phyloP scores from a whole-genome alignment of 2,888 invertebrate genomes.

The Venusia cambrica region DNA sequence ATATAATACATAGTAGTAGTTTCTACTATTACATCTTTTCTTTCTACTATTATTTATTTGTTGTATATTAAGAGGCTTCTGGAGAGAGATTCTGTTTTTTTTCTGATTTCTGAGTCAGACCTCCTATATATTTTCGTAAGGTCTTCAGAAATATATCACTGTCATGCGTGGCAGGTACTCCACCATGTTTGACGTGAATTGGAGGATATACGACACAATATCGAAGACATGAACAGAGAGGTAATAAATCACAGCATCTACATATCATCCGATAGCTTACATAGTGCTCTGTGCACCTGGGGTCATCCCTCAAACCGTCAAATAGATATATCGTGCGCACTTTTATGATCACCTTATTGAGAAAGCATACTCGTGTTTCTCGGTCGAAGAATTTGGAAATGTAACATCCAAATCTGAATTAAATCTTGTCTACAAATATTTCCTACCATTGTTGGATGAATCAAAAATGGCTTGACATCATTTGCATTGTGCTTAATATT shows the following conservation, averaged over 20 bases:
- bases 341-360: no score
- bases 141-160: slow-evolving; percentile 17
- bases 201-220: slow-evolving; percentile 26
- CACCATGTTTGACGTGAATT: slow-evolving; percentile 11
- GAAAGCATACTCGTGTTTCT: no score
- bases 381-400: no score
- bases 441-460: no score
- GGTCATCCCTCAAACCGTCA: slow-evolving; percentile 22
- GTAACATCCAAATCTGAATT: slow-evolving; percentile 25
- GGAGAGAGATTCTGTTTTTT: no score
- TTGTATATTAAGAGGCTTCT: background rate
- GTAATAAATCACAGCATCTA: slow-evolving; percentile 35
- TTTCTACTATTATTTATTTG: no score
- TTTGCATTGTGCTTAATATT: no score
- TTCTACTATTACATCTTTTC: no score
- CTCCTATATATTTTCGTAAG: slow-evolving; percentile 6
- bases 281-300: slow-evolving; percentile 36
- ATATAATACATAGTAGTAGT: no score
- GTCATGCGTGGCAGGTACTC: slow-evolving; percentile 10
- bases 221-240: slow-evolving; percentile 20
- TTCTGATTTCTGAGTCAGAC: background rate
- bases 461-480: no score
- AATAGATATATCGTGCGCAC: slow-evolving; percentile 23
- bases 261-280: slow-evolving; percentile 29
- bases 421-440: no score